phyloP scores from a whole-genome alignment of 2,888 invertebrate genomes.

The Agapostemon virescens region DNA sequence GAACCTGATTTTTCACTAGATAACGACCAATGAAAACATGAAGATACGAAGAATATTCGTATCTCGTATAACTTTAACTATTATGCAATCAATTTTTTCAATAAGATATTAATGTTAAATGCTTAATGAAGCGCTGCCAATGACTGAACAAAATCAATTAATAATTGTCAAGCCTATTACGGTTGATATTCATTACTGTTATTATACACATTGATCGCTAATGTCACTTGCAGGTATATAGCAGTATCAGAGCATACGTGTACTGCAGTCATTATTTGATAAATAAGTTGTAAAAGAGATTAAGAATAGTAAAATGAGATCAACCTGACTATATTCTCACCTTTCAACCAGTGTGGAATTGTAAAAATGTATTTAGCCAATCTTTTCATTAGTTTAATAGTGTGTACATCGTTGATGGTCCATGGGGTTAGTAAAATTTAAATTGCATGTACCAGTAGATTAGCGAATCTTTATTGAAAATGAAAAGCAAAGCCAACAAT shows the following conservation, averaged over 20 bases:
- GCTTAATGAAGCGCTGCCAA: neutral
- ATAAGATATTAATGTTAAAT: neutral
- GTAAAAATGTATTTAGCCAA: constrained; percentile 58
- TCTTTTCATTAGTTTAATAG: constrained; percentile 53
- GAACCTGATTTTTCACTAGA: neutral
- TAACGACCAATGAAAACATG: neutral
- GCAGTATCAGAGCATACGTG: constrained; percentile 13
- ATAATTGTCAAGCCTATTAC: neutral
- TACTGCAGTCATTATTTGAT: constrained; percentile 15
- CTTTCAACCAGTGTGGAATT: constrained; percentile 19
- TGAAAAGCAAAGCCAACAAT: neutral
- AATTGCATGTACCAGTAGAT: neutral
- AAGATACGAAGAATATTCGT: neutral
- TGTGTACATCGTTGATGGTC: constrained; percentile 48
- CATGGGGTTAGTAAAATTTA: constrained; percentile 58
- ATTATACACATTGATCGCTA: neutral
- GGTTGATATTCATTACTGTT: neutral
- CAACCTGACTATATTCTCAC: constrained; percentile 25
- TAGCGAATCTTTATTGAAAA: neutral
- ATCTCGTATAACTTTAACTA: neutral
- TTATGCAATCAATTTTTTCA: neutral
- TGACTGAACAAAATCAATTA: neutral
- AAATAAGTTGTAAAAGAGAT: constrained; percentile 38
- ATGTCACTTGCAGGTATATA: neutral
- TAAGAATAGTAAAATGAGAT: constrained; percentile 45